Evolutionary conservation across 2,113 vertebrate genomes (phyloP), one percentile per base, ranked within the genome.

Genomic region (Neofelis nebulosa): DNA sequence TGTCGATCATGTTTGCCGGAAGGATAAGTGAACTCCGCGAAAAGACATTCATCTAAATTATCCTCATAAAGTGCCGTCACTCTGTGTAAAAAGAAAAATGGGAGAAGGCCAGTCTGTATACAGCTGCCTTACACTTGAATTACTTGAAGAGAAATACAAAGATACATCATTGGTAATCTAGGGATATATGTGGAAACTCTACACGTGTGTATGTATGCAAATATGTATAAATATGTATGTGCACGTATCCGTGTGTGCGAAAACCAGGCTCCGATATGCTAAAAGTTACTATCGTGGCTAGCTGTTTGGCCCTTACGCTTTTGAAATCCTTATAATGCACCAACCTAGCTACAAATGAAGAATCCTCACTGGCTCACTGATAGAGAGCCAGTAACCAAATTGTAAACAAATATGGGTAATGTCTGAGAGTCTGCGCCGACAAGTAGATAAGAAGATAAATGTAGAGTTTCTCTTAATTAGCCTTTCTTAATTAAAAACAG

Each of bases 401-500:
- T 97, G 98, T 97, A 98, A 98, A 97, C 78, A 98, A 97, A 98
- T 96, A 98, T 61, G 98, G 98, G 97, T 97, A 98, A 96, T 96
- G 97, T 98, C 98, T 98, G 98, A 97, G 96, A 97, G 95, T 98
- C 98, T 96, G 96, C 96, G 98, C 95, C 96, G 98, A 99, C 99
- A 99, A 98, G 98, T 97, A 98, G 98, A 98, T 99, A 99, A 99
- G 99, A 99, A 99, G 99, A 99, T 99, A 99, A 99, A 99, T 98
- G 99, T 97, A 80, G 98, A 99, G 98, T 98, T 99, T 99, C 99
- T 99, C 98, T 99, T 99, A 99, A 99, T 99, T 99, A 99, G 99
- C 99, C 99, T 99, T 99, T 98, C 99, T 99, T 99, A 99, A 99
- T 99, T 99, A 99, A 99, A 99, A 99, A 98, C 99, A 99, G 99